phyloP scores from a whole-genome alignment of 2,113 vertebrate genomes.

The Apistogramma diplotaenia region DNA sequence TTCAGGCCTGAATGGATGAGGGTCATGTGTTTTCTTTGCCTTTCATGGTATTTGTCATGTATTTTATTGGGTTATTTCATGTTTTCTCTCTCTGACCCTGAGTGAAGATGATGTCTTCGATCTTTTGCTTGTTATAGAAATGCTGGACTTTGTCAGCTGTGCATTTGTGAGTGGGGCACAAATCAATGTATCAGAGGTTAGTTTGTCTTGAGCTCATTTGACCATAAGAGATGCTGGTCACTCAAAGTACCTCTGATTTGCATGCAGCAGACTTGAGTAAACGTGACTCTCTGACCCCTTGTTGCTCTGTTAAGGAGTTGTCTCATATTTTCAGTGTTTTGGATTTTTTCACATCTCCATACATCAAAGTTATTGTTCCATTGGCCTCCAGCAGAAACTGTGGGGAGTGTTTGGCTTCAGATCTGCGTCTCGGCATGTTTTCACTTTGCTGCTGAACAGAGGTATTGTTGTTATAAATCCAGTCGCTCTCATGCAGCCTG shows the following conservation, averaged over 20 bases:
- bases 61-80: no score
- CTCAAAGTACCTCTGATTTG: neutral
- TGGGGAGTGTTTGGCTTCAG: neutral
- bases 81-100: no score
- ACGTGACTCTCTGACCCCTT: neutral
- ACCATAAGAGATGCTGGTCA: neutral
- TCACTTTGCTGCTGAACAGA: neutral
- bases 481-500: neutral
- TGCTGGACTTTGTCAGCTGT: no score
- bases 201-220: no score
- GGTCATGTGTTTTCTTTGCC: no score
- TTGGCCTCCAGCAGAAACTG: neutral
- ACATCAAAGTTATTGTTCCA: neutral
- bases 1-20: no score
- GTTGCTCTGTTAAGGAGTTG: neutral
- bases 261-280: accelerated
- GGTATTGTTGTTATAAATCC: neutral
- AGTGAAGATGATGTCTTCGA: no score
- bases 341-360: neutral
- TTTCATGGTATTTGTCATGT: no score
- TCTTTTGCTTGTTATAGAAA: no score
- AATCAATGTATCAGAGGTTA: no score
- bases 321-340: neutral
- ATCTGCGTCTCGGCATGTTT: slow-evolving; percentile 7
- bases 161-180: no score